A percentile compares a stretch with the other conserved stretches of the same genome.
Conservation (phyloP, 1,140 invertebrate species). For the Hetaerina americana region DNA sequence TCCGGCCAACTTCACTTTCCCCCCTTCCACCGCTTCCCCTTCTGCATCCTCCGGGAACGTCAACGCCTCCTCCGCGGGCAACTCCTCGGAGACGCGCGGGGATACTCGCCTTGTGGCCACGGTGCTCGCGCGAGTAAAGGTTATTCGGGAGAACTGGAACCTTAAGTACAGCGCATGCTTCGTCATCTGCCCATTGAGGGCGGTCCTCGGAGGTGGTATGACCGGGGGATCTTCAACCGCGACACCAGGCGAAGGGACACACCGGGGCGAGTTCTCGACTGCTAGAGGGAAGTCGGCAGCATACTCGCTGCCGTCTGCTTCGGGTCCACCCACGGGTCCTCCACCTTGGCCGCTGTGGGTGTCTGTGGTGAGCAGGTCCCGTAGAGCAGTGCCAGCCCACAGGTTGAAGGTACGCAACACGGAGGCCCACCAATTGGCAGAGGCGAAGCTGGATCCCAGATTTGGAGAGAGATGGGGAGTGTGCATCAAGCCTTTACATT, state of each 20-base stretch:
- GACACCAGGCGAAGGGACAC: slow-evolving; percentile 33
- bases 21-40: neutral
- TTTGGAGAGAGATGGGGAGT: slow-evolving; percentile 55
- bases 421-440: slow-evolving; percentile 5
- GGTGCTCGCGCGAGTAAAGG: slow-evolving; percentile 32
- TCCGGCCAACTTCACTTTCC: neutral
- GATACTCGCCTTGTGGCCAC: neutral
- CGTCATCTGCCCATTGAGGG: slow-evolving; percentile 60
- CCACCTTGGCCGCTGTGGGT: slow-evolving; percentile 37
- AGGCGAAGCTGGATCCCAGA: slow-evolving; percentile 13
- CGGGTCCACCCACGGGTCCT: slow-evolving; percentile 3
- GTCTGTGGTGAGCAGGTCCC: slow-evolving; percentile 41
- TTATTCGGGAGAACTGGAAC: slow-evolving; percentile 88
- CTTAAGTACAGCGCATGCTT: slow-evolving; percentile 85
- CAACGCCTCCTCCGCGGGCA: neutral
- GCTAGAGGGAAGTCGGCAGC: neutral
- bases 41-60: too few species aligned
- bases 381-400: slow-evolving; percentile 46
- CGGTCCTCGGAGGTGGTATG: slow-evolving; percentile 22
- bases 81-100: neutral
- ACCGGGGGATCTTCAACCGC: slow-evolving; percentile 38
- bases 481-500: slow-evolving; percentile 91
- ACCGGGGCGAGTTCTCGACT: slow-evolving; percentile 24
- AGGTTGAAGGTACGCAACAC: slow-evolving; percentile 25
- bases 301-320: neutral